These are phyloP conservation scores for Hypanus sabinus DNA, from an alignment of 2,113 vertebrate species.

Conservation along the genomic window DNA sequence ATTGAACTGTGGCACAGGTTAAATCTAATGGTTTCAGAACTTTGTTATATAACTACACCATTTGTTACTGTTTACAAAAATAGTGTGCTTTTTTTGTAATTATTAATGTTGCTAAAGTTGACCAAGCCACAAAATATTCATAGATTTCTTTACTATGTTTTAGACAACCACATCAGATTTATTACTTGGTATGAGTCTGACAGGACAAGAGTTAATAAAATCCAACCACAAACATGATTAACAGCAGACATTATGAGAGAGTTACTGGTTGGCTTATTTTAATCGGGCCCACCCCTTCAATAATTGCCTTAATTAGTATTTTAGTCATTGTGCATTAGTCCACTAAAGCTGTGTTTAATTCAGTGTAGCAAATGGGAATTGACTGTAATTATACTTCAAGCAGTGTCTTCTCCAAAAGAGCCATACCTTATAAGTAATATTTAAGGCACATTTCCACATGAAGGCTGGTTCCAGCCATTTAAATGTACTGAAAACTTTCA, in stretches of 20 bases:
- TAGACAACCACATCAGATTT: not conserved
- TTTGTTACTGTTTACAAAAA: not conserved
- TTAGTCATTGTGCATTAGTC: slow-evolving; percentile 13
- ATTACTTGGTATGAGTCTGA: not conserved
- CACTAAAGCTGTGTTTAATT: slow-evolving; percentile 26
- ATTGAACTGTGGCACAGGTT: not conserved
- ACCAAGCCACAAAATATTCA: not conserved
- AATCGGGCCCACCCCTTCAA: not conserved
- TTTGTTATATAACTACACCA: not conserved
- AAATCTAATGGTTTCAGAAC: not conserved
- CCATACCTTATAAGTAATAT: not conserved
- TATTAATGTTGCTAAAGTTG: not conserved
- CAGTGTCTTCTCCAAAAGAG: not conserved
- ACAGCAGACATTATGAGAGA: not conserved
- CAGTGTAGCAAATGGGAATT: slow-evolving; percentile 33
- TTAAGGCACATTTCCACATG: not conserved
- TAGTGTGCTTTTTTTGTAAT: not conserved
- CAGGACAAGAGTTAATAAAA: not conserved
- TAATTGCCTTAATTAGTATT: slow-evolving; percentile 30
- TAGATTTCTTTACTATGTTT: not conserved
- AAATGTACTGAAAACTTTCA: not conserved
- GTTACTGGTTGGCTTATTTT: slow-evolving; percentile 17
- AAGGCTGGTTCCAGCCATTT: slow-evolving; percentile 1
- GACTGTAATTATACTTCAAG: slow-evolving; percentile 33
- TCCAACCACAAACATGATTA: not conserved